Evolutionary conservation across 2,888 invertebrate species (phyloP).

Genomic region (Sphecodes monilicornis): DNA sequence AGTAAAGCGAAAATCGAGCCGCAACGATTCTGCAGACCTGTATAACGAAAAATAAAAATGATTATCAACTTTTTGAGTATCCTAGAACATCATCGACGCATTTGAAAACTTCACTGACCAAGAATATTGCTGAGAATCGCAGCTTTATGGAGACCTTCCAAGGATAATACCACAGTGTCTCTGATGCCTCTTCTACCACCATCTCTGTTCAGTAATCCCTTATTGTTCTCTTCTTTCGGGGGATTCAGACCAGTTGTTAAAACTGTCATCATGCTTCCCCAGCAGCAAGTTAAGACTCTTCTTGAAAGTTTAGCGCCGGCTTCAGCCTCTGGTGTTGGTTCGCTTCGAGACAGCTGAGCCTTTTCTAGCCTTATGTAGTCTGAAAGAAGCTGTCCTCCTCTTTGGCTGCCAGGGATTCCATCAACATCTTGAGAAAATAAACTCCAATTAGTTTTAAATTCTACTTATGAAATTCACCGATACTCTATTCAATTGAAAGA

Average conservation of each 20-base stretch:
- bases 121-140: slow-evolving; percentile 95
- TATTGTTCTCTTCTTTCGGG: slow-evolving; percentile 80
- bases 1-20: slow-evolving; percentile 95
- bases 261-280: slow-evolving; percentile 96
- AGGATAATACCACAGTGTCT: slow-evolving; percentile 93
- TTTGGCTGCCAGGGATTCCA: slow-evolving; percentile 90
- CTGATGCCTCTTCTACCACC: slow-evolving; percentile 86
- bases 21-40: slow-evolving; percentile 94
- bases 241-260: slow-evolving; percentile 88
- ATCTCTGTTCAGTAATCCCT: slow-evolving; percentile 79
- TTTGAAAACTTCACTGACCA: slow-evolving; percentile 83
- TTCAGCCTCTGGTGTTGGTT: slow-evolving; percentile 89
- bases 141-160: slow-evolving; percentile 96
- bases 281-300: slow-evolving; percentile 94
- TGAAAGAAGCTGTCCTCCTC: slow-evolving; percentile 91
- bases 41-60: neutral
- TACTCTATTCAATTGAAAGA: neutral
- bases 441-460: neutral
- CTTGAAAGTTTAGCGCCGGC: slow-evolving; percentile 92
- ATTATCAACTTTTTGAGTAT: neutral
- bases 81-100: neutral
- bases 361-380: slow-evolving; percentile 95
- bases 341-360: slow-evolving; percentile 89
- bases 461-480: too few species aligned
- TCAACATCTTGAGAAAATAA: slow-evolving; percentile 88